Base-by-base conservation (phyloP, 2,113 vertebrate species). In the Corythornis vintsioides region DNA sequence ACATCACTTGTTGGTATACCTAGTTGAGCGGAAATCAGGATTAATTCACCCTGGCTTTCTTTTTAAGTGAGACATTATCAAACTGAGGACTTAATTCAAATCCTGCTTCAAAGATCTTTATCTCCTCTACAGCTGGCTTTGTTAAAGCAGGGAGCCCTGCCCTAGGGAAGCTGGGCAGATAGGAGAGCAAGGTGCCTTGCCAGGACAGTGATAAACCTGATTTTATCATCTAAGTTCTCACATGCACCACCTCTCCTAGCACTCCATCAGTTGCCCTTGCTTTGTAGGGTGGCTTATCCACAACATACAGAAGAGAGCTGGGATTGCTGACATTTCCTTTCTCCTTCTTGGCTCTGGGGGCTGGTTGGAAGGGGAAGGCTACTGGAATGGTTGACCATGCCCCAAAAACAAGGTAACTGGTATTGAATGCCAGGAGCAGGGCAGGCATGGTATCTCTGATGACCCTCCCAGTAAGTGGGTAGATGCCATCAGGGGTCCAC, bases 31-130 rank as follows among this genome's bases (percentile, higher is more conserved):
- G 89, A 93, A 83, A 93, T 92, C 88, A 89, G 59, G 69, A 63
- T 89, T 97, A 93, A 95, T 89, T 92, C 83, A 82, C 43, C n/a
- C 16, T 61, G 77, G 65, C 63, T 94, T 94, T 86, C 80, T 88
- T 21, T 71, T 86, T 83, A 94, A 94, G 86, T 82, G 94, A 76
- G 83, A 73, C 67, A 67, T 94, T 56, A 86, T 93, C 88, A 93
- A 86, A 45, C 74, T 79, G 93, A 96, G 75, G 86, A 88, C 69
- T 83, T 73, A 59, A 65, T 95, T 93, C 56, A 94, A 84, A 92
- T 80, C 61, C 81, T 57, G n/a, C 92, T 93, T 90, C 84, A 82
- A 85, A 90, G 91, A 82, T 82, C 87, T 92, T 91, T 92, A 71
- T 94, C 77, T 93, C 72, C 59, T 84, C 65, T 91, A 69, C 69